Evolutionary conservation across 2,888 invertebrate genomes (phyloP), one percentile per base, ranked within the genome.

Genomic region (Acrocera orbiculus): DNA sequence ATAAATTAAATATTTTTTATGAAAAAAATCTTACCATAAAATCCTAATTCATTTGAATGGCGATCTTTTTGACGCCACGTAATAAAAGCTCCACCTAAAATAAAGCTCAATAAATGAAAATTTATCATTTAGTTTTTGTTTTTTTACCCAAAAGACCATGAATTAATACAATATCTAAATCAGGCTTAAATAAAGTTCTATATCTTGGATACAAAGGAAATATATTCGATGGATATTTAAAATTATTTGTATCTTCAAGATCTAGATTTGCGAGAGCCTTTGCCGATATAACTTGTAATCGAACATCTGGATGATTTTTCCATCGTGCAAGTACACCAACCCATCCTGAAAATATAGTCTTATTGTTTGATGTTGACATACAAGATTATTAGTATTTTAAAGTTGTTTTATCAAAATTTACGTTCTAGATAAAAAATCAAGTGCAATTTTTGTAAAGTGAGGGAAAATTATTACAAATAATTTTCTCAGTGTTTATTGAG

Each of bases 31-130:
- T 60, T 59, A 23, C 61, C 61, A 43, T 59, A 60, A 25, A 67
- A 52, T 16, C 64, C 62, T 54, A 60, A 56, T 46, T 60, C 53
- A 1, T 46, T 51, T 27, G 24, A 15, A 24, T 51, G 51, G 14
- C 61, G 62, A 50, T 78, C 78, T 40, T 81, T 67, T 56, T 92
- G 89, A 27, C 93, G 66, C 93, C 93, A 95, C 0, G 93, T 92
- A 34, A 83, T 76, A 59, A 90, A 90, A 2, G 87, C 81, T 27
- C 90, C 87, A n/a, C 86, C 62, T 47, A 31, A 30, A 15, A 14
- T n/a, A n/a, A n/a, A n/a, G n/a, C n/a, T n/a, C n/a, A n/a, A n/a
- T n/a, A n/a, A n/a, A n/a, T n/a, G n/a, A n/a, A n/a, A n/a, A n/a
- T n/a, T n/a, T n/a, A n/a, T n/a, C n/a, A n/a, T n/a, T n/a, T n/a